Evolutionary conservation across 1,140 invertebrate genomes (phyloP), one percentile per base, ranked within the genome.

Genomic region (Eciton burchellii): DNA sequence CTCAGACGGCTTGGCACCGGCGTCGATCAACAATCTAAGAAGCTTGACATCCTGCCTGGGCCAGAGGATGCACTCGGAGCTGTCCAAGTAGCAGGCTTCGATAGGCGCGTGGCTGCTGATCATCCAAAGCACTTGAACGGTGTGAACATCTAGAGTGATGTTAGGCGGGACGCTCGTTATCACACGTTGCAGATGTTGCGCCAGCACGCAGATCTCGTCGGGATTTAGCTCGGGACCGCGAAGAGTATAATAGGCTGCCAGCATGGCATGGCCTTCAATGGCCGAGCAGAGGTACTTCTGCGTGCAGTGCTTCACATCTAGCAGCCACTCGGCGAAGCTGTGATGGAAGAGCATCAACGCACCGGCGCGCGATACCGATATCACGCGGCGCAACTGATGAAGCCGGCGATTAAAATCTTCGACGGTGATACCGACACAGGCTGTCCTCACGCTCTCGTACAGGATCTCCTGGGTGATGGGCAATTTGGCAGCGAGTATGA

Each of bases 281-380:
- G 97, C 96, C 81, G 97, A 96, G 91, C 98, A 99, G 56, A 99
- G 94, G 92, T 98, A 99, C 88, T 98, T 98, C 85, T 98, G 97
- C 12, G 98, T 99, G 91, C 98, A 99, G 90, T 99, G 98, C 93
- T 99, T 99, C 0, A 99, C 98, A 93, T 99, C 98, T 26, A 98
- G 93, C 56, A 99, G 92, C 98, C 98, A 99, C 90, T 98, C 97
- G 9, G 98, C 97, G 92, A 99, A 99, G 81, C 98, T 98, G 90
- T 97, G 97, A 92, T 98, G 98, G 92, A 98, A 98, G 3, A 98
- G 94, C 85, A 97, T 96, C 72, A 98, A 94, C 29, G 95, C 96
- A 0, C 96, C 96, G 8, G 95, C 94, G 93, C 94, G 96, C 76
- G 95, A 94, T 3, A 95, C 94, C 1, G 95, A 94, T 24, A 96